Evolutionary conservation across 2,888 invertebrate species (phyloP).

Genomic region (Mylabris sibirica): DNA sequence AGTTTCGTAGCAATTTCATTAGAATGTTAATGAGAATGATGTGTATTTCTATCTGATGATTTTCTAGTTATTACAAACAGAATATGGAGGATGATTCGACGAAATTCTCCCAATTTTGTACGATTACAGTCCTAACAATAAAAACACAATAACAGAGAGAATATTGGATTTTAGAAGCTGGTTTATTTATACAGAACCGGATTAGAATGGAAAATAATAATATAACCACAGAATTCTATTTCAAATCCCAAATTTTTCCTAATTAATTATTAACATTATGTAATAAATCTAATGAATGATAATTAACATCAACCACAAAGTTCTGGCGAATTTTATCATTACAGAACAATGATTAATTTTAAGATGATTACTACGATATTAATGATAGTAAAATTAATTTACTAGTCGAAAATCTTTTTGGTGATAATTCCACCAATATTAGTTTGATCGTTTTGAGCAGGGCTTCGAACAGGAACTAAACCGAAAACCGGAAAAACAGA

Average conservation of each 20-base stretch:
- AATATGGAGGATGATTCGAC: constrained; percentile 20
- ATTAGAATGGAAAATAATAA: constrained; percentile 2
- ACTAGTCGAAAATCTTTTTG: no score
- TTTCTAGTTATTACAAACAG: constrained; percentile 17
- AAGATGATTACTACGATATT: background rate
- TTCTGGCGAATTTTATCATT: background rate
- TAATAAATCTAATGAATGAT: background rate
- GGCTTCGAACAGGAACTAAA: no score
- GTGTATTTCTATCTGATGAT: constrained; percentile 19
- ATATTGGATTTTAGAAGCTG: background rate
- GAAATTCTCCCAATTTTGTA: constrained; percentile 4
- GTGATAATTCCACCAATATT: no score
- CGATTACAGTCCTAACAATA: background rate
- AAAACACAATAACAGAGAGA: background rate
- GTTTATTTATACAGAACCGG: background rate
- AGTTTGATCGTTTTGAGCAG: no score
- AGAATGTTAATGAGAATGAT: background rate
- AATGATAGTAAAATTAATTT: no score
- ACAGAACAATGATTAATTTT: background rate
- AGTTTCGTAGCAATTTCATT: background rate
- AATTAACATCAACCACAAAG: background rate
- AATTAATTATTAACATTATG: background rate
- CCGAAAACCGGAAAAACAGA: no score
- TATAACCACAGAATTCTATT: background rate
- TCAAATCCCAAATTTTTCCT: background rate